phyloP scores from a whole-genome alignment of 1,140 invertebrate species.

The Drusus annulatus region DNA sequence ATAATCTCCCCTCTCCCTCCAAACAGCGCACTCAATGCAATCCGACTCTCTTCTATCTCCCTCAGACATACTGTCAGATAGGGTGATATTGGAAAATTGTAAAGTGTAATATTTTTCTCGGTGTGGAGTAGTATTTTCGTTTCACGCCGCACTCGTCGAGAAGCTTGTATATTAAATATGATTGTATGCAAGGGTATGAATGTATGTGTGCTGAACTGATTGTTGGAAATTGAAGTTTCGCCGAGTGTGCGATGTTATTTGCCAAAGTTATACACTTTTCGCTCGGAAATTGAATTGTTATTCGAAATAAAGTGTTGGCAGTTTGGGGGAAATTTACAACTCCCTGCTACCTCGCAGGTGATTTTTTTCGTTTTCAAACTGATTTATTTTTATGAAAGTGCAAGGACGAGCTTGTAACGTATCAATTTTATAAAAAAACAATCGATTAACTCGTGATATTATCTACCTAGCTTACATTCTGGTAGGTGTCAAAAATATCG shows the following conservation, averaged over 20 bases:
- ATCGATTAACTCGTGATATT: too few relatives aligned
- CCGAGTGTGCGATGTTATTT: slow-evolving; percentile 31
- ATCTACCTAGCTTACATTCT: too few relatives aligned
- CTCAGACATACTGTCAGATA: not conserved
- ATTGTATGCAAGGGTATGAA: not conserved
- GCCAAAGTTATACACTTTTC: slow-evolving; percentile 33
- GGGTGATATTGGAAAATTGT: slow-evolving; percentile 25
- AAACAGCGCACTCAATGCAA: not conserved
- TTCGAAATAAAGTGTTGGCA: slow-evolving; percentile 28
- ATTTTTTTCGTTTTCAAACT: too few relatives aligned
- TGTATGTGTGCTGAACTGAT: slow-evolving; percentile 6
- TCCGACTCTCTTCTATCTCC: slow-evolving; percentile 1
- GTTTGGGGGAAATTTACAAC: not conserved
- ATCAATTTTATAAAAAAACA: too few relatives aligned
- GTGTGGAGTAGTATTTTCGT: slow-evolving; percentile 24
- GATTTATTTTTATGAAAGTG: too few relatives aligned
- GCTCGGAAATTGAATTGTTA: slow-evolving; percentile 16
- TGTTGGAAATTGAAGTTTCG: slow-evolving; percentile 30
- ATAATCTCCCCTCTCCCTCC: slow-evolving; percentile 25
- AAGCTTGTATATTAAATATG: not conserved
- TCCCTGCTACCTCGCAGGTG: not conserved
- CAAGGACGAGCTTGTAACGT: too few relatives aligned
- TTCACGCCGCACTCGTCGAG: not conserved
- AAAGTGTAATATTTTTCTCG: slow-evolving; percentile 36
- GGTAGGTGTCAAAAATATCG: too few relatives aligned